These are phyloP conservation scores for Hypomecis punctinalis DNA, from an alignment of 2,888 invertebrate species.

Conservation along the genomic window DNA sequence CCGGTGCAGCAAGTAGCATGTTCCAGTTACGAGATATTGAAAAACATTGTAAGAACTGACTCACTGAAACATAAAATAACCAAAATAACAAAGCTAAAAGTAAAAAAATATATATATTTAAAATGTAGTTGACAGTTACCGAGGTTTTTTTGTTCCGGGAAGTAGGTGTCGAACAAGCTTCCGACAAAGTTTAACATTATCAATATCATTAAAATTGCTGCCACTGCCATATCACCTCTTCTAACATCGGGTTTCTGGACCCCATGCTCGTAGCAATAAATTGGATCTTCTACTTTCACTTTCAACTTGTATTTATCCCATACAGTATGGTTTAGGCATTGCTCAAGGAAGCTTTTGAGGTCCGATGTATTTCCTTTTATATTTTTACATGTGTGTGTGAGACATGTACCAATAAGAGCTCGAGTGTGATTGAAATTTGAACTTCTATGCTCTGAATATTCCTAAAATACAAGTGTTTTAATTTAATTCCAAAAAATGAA, in stretches of 20 bases:
- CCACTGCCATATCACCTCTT: slow-evolving; percentile 37
- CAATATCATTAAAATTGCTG: slow-evolving; percentile 40
- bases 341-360: slow-evolving; percentile 44
- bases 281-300: slow-evolving; percentile 32
- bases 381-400: not conserved
- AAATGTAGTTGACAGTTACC: slow-evolving; percentile 8
- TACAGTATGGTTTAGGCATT: slow-evolving; percentile 53
- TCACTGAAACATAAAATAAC: not conserved
- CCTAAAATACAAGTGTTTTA: not conserved
- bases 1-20: not conserved
- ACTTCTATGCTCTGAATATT: not conserved
- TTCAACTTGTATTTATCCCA: slow-evolving; percentile 41
- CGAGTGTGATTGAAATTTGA: not conserved
- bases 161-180: slow-evolving; percentile 41
- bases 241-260: slow-evolving; percentile 19
- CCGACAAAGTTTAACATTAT: slow-evolving; percentile 46
- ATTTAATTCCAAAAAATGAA: not conserved
- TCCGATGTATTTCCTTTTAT: slow-evolving; percentile 24
- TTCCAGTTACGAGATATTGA: not conserved
- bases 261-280: slow-evolving; percentile 26
- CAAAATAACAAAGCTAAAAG: not conserved
- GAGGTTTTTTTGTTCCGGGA: not conserved
- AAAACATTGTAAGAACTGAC: not conserved
- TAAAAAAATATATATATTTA: not conserved
- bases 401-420: not conserved